Conservation (phyloP, 2,113 vertebrate species). For the Xiphorhynchus elegans region DNA sequence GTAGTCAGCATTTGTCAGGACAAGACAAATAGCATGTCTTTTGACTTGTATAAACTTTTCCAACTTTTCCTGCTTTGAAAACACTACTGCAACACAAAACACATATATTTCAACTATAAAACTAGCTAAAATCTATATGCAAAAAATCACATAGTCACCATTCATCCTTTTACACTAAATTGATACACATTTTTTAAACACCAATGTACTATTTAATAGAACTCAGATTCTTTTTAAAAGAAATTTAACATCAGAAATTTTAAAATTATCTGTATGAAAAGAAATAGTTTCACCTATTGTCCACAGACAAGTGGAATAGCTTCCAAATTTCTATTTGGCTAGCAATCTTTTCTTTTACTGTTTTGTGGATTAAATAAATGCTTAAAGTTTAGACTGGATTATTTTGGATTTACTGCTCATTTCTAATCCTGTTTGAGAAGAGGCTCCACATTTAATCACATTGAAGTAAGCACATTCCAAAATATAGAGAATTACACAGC, state of each 20-base stretch:
- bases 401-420: neutral
- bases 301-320: neutral
- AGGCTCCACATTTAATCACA: neutral
- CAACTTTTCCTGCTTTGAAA: neutral
- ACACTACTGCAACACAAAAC: neutral
- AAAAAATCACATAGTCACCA: neutral
- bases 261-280: neutral
- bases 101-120: neutral
- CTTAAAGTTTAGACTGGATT: neutral
- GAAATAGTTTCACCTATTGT: neutral
- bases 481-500: neutral
- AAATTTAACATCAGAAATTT: neutral
- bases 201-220: neutral
- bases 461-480: neutral
- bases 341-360: neutral
- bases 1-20: constrained; percentile 34
- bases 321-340: neutral
- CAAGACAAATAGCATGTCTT: constrained; percentile 39
- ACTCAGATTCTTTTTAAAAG: neutral
- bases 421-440: neutral
- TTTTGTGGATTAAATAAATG: neutral
- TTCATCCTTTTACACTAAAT: neutral
- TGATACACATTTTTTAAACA: neutral
- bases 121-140: neutral
- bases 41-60: constrained; percentile 20